A percentile compares a stretch with the other conserved stretches of the same genome.
These are phyloP conservation scores for Theropithecus gelada DNA, from an alignment of 2,113 vertebrate genomes.

Conservation along the genomic window DNA sequence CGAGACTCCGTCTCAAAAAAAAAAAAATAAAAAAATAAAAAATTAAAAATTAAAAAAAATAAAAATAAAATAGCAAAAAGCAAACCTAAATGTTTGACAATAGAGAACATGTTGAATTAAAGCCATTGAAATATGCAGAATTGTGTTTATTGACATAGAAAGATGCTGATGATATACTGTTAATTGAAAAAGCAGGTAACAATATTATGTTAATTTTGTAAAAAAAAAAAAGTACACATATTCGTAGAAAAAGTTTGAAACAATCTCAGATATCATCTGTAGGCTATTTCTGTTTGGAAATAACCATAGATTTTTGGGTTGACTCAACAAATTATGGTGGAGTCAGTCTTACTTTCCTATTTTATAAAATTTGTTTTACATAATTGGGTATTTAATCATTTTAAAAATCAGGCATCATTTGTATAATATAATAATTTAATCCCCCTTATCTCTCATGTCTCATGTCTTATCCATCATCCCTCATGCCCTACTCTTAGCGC, in stretches of 20 bases:
- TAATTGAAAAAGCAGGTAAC: not conserved
- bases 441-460: not conserved
- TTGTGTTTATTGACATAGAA: slow-evolving; percentile 28
- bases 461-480: not conserved
- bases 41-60: no score
- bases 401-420: not conserved
- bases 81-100: not conserved
- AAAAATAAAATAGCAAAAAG: slow-evolving; percentile 16
- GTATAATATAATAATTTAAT: not conserved
- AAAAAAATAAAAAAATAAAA: no score
- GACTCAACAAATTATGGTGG: not conserved
- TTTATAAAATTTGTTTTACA: not conserved
- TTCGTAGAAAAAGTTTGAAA: slow-evolving; percentile 5
- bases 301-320: no score
- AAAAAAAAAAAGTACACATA: not conserved
- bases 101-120: not conserved
- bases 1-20: no score
- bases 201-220: not conserved
- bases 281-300: not conserved
- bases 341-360: not conserved
- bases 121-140: not conserved
- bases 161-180: not conserved
- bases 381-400: not conserved
- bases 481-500: not conserved
- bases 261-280: not conserved